Evolutionary conservation across 2,797 vertebrate genomes (phyloP).

Genomic region (Alcedo quadribrachys): DNA sequence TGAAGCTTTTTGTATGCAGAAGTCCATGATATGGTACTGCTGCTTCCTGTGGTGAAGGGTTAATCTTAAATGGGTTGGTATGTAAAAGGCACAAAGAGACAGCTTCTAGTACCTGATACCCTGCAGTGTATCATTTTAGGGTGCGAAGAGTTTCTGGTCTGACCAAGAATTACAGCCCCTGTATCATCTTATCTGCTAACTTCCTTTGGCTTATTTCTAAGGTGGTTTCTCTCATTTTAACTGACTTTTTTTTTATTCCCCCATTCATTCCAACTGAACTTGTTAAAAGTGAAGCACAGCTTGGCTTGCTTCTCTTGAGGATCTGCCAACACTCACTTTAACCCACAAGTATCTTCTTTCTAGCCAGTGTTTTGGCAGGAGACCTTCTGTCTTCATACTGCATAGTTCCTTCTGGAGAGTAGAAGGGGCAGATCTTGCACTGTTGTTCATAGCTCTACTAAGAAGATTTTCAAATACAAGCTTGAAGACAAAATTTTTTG

Average conservation of each 20-base stretch:
- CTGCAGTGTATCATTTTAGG: background rate
- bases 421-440: background rate
- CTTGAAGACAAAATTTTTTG: background rate
- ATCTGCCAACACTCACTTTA: slow-evolving; percentile 26
- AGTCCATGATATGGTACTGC: background rate
- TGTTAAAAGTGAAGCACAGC: slow-evolving; percentile 10
- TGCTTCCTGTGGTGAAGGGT: background rate
- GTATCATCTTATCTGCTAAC: background rate
- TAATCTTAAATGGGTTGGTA: background rate
- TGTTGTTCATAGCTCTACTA: background rate
- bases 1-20: background rate
- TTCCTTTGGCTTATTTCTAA: background rate
- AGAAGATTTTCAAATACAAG: background rate
- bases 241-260: background rate
- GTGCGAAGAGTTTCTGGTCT: background rate
- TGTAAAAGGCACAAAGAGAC: background rate
- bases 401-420: background rate
- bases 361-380: background rate
- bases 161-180: background rate
- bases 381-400: background rate
- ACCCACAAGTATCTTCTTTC: slow-evolving; percentile 16
- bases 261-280: background rate
- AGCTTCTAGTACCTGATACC: background rate
- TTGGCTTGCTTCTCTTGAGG: slow-evolving; percentile 10
- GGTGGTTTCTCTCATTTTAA: background rate